Conservation (phyloP, 2,113 vertebrate species). For the Melanostigma gelatinosum region DNA sequence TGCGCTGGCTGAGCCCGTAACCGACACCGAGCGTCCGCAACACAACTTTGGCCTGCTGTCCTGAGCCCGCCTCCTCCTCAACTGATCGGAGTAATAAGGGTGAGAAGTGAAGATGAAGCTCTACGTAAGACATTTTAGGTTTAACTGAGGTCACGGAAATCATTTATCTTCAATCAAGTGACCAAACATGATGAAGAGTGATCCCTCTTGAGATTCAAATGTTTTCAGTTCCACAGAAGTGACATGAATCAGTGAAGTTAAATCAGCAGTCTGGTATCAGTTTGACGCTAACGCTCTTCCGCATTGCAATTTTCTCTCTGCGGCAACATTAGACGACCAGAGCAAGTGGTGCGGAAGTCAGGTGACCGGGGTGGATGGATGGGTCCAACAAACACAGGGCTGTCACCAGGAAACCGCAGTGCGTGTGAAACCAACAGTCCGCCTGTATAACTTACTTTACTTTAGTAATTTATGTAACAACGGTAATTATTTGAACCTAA, state of each 20-base stretch:
- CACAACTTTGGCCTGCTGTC: constrained; percentile 48
- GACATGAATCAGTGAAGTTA: not conserved
- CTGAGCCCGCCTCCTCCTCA: not conserved
- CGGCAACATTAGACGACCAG: too few relatives aligned
- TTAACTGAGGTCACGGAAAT: too few relatives aligned
- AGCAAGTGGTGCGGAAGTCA: too few relatives aligned
- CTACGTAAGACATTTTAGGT: too few relatives aligned
- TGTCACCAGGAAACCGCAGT: too few relatives aligned
- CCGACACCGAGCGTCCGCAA: constrained; percentile 40
- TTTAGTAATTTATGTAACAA: too few relatives aligned
- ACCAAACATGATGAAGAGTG: not conserved
- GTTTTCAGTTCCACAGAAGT: not conserved
- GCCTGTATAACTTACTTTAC: too few relatives aligned
- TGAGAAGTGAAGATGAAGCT: constrained; percentile 8
- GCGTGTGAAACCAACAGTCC: too few relatives aligned
- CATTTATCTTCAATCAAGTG: not conserved
- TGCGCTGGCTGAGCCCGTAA: constrained; percentile 35
- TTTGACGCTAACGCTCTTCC: too few relatives aligned
- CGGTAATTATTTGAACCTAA: too few relatives aligned
- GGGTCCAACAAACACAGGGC: not conserved
- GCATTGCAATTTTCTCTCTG: not conserved
- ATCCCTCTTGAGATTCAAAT: not conserved
- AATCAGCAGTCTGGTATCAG: not conserved
- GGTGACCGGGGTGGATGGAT: too few relatives aligned
- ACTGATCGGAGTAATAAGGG: constrained; percentile 9